Evolutionary conservation across 2,888 invertebrate species (phyloP), one percentile per base, ranked within the genome.

Genomic region (Drosophila pullipes): DNA sequence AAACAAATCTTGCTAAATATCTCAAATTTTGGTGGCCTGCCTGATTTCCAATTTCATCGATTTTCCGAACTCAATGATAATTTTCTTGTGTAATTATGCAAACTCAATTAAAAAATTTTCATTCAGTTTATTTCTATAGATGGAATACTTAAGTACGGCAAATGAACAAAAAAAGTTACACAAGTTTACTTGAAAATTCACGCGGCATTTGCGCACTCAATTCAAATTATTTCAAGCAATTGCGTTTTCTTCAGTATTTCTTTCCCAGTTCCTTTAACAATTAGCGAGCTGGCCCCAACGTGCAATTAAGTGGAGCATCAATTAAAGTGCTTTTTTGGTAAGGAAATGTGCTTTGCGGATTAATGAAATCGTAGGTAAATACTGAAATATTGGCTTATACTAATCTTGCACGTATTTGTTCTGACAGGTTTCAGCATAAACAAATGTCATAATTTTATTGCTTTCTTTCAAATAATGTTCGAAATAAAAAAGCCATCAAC

Each of bases 191-290:
- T 85, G 74, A 76, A 73, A 77, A 83, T 83, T 83, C 76, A 79
- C 66, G 83, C 82, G 58, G 69, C 83, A 78, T 90, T 87, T 87
- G 85, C 90, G 57, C 76, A 75, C 78, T 84, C 77, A 83, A 91
- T 85, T 89, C 81, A 86, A 89, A 90, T 91, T 83, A 90, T 78
- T 89, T 89, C 90, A 76, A 85, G 85, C 90, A 81, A 86, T 85
- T 89, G 82, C 78, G 69, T 81, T 76, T 68, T 60, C 77, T 62
- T 73, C 69, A 53, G 54, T 60, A 74, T 71, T 73, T 58, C 25
- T 58, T 68, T 74, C 39, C 11, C 37, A 28, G 41, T 64, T 44
- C 49, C 41, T 44, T 33, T 16, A 63, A 11, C 53, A 39, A 49
- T 53, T 49, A 47, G 50, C 13, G 57, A 61, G 11, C 65, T 53